Conservation (phyloP, 23 tunicate genomes). For the Clavelina lepadiformis region DNA sequence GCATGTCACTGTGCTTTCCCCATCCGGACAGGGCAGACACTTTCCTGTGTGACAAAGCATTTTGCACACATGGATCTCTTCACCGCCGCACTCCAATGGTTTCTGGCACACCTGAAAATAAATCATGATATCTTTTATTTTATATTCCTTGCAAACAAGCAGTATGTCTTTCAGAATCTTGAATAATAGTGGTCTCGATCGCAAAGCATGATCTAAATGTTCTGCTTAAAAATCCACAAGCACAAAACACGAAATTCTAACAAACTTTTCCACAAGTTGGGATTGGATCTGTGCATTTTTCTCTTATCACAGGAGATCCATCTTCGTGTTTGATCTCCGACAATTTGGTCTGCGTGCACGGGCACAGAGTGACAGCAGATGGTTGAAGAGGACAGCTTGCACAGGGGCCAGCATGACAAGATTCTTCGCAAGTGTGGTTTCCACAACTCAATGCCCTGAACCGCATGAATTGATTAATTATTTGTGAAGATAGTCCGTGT, state of each 20-base stretch:
- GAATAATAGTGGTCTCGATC: no score
- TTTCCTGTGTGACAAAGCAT: conserved; percentile 50
- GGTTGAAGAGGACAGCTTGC: conserved; percentile 50
- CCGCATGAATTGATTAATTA: not conserved
- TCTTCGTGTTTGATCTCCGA: conserved; percentile 24
- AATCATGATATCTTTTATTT: no score
- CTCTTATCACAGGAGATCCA: conserved; percentile 19
- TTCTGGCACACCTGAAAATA: conserved; percentile 57
- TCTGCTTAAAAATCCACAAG: no score
- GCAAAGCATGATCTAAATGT: no score
- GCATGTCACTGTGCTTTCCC: conserved; percentile 33
- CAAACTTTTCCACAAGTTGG: conserved; percentile 77
- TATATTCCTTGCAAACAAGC: no score
- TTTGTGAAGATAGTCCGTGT: not conserved
- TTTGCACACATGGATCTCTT: conserved; percentile 54
- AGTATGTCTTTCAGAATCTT: no score
- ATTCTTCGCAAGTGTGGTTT: conserved; percentile 47
- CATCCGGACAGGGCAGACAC: conserved; percentile 51
- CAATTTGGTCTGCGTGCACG: conserved; percentile 66
- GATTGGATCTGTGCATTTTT: conserved; percentile 57
- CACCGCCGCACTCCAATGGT: conserved; percentile 78
- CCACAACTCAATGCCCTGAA: conserved; percentile 53
- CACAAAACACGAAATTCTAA: no score
- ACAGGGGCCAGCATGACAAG: conserved; percentile 76
- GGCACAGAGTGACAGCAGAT: conserved; percentile 42